Evolutionary conservation across 2,888 invertebrate genomes (phyloP).

Genomic region (Polydrusus tereticollis): DNA sequence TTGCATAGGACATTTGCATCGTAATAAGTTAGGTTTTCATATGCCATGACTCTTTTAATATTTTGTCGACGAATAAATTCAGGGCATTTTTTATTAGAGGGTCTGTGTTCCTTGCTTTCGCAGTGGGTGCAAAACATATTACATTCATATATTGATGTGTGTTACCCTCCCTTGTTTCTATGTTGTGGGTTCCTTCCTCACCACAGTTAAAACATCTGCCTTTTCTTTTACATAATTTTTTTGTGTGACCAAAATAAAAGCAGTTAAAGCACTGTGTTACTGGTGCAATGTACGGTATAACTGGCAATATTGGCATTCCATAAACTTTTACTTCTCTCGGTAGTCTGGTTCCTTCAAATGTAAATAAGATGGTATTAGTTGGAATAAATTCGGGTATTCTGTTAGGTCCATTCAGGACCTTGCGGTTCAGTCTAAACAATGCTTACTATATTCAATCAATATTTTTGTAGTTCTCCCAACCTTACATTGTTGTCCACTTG

Average conservation of each 20-base stretch:
- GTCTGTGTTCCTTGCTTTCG: neutral
- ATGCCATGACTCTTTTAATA: conserved; percentile 6
- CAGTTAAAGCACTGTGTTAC: conserved; percentile 15
- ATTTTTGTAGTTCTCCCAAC: neutral
- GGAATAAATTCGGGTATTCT: no score
- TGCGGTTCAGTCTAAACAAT: conserved; percentile 1
- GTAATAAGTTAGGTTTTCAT: conserved; percentile 2
- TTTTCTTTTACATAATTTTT: no score
- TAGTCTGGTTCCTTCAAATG: neutral
- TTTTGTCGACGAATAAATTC: conserved; percentile 12
- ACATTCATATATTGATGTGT: neutral
- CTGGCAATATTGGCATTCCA: neutral
- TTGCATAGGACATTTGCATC: conserved; percentile 5
- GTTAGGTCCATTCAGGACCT: neutral
- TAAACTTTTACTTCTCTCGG: neutral
- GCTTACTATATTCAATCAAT: neutral
- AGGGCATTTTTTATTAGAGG: neutral
- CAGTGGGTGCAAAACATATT: neutral
- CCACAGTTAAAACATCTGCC: neutral
- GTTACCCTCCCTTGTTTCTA: no score
- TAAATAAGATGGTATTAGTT: neutral
- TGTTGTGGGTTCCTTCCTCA: neutral
- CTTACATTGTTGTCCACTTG: neutral
- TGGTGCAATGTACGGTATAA: conserved; percentile 8
- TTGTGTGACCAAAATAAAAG: no score